These are phyloP conservation scores for Pteruthius melanotis DNA, from an alignment of 2,113 vertebrate species.

Conservation along the genomic window DNA sequence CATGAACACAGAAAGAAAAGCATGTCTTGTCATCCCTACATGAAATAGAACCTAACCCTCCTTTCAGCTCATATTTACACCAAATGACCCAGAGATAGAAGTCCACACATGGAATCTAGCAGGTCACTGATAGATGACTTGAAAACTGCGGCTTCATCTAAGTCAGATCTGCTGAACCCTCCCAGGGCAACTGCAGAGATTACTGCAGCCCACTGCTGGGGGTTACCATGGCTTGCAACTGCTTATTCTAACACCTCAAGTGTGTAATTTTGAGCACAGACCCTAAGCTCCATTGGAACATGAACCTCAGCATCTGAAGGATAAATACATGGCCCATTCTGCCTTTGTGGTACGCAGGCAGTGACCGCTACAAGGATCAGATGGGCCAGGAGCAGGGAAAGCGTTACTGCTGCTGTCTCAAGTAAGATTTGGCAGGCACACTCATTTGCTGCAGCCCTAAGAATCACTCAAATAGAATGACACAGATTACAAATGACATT, in stretches of 20 bases:
- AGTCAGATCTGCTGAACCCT: neutral
- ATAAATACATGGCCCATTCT: neutral
- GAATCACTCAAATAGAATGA: neutral
- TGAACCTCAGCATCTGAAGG: neutral
- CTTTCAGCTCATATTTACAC: neutral
- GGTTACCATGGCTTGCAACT: neutral
- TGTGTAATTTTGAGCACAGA: neutral
- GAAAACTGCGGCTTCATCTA: fast-evolving
- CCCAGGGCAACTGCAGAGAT: neutral
- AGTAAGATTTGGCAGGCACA: neutral
- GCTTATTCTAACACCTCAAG: neutral
- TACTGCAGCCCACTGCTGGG: neutral
- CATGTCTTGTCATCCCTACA: neutral
- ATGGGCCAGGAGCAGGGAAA: neutral
- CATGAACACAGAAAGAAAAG: neutral
- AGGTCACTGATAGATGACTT: neutral
- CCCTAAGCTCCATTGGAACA: neutral
- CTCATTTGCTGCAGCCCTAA: neutral
- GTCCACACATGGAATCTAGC: neutral
- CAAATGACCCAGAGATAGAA: neutral
- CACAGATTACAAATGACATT: neutral
- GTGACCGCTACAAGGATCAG: neutral
- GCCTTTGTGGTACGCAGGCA: neutral
- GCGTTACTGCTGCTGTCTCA: neutral
- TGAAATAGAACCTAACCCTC: neutral